Base-by-base conservation (phyloP, 2,113 vertebrate genomes). In the Pedetes capensis region DNA sequence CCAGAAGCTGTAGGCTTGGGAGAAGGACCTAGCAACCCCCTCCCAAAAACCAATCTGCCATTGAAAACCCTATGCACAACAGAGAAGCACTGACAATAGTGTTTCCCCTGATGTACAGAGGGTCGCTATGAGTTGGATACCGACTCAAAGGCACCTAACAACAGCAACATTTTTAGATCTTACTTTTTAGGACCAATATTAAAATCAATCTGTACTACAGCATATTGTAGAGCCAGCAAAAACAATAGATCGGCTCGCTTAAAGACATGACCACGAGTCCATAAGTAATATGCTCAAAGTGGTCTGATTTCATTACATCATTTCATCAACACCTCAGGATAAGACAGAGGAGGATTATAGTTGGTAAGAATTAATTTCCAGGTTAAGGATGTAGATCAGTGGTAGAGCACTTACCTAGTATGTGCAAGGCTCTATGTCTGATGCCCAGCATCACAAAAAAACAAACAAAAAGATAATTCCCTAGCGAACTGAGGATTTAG, bases 391-490 rank as follows among this genome's bases (percentile, higher is more conserved):
- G 1, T 11, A 68, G 47, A 13, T 66, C 47, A 47, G n/a, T 27
- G 44, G 16, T 51, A n/a, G n/a, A n/a, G n/a, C n/a, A n/a, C n/a
- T n/a, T n/a, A n/a, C n/a, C n/a, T n/a, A n/a, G n/a, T n/a, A n/a
- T n/a, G n/a, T 29, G 16, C 25, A 78, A 68, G 23, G 29, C 17
- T 32, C 59, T 78, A 11, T 32, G 27, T 32, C 64, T 14, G 59
- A 64, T 39, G 5, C 10, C 22, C 25, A 64, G 25, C 34, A 92
- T 23, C 17, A 39, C 17, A 32, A n/a, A 27, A 12, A 34, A 8
- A n/a, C n/a, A n/a, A n/a, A n/a, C n/a, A 76, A 84, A 72, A 57
- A 57, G 76, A 78, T 39, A 79, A 93, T 87, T 92, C 72, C 68
- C 63, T 69, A 94, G 27, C 18, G 27, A 87, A 64, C 3, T 87